These are phyloP conservation scores for Loxodonta africana DNA, from an alignment of 2,113 vertebrate species.

Conservation along the genomic window DNA sequence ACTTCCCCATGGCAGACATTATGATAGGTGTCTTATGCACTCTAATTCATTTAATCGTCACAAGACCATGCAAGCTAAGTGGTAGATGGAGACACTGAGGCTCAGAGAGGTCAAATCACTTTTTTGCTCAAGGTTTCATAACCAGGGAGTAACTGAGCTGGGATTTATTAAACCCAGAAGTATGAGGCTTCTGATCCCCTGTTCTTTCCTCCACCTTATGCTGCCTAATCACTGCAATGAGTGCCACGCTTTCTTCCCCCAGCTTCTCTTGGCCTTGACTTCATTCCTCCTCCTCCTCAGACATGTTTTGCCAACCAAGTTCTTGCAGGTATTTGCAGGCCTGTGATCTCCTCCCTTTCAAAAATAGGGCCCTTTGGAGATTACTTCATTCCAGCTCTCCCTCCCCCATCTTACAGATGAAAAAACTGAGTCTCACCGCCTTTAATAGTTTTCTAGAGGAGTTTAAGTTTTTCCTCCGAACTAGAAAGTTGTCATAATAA, in stretches of 20 bases:
- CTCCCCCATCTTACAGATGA: not conserved
- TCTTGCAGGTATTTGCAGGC: not conserved
- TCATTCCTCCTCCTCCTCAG: not conserved
- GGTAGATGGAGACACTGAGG: not conserved
- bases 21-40: not conserved
- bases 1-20: not conserved
- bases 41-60: not conserved
- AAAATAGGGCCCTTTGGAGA: not conserved
- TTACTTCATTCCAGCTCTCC: not conserved
- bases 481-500: not conserved
- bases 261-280: not conserved
- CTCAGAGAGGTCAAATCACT: not conserved
- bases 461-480: conserved; percentile 28
- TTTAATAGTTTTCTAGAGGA: not conserved
- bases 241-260: not conserved
- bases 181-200: not conserved
- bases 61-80: not conserved
- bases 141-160: not conserved
- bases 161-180: not conserved
- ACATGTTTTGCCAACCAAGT: not conserved
- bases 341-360: not conserved
- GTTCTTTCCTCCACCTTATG: not conserved
- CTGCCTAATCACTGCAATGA: not conserved
- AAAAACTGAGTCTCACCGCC: conserved; percentile 11
- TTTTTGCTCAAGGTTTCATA: not conserved